Evolutionary conservation across 2,797 vertebrate genomes (phyloP).

Genomic region (Enteromius viviparus): DNA sequence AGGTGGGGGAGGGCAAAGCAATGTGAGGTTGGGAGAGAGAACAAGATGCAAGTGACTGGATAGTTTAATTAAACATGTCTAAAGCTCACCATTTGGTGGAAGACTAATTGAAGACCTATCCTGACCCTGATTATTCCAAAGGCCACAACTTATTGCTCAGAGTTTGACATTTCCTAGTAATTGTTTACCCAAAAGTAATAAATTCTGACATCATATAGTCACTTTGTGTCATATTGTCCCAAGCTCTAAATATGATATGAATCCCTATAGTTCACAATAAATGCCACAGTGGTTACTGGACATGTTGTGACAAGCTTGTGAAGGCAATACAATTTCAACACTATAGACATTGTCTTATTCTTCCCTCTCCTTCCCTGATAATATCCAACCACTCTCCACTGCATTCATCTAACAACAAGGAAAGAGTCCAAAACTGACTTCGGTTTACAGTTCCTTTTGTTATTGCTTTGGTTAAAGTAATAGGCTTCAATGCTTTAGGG

Average conservation of each 20-base stretch:
- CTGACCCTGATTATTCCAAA: conserved; percentile 73
- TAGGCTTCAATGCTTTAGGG: conserved; percentile 51
- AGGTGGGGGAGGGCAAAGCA: conserved; percentile 54
- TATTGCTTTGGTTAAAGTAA: conserved; percentile 53
- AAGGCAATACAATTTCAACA: neutral
- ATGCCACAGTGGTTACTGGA: neutral
- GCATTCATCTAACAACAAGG: neutral
- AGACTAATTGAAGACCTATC: conserved; percentile 79
- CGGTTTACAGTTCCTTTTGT: conserved; percentile 58
- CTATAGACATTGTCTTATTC: neutral
- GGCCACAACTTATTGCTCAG: conserved; percentile 71
- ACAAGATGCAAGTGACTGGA: conserved; percentile 52
- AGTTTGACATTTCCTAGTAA: neutral
- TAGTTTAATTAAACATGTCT: conserved; percentile 81
- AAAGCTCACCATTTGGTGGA: conserved; percentile 79
- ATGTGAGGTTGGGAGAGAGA: conserved; percentile 34
- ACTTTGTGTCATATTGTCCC: neutral
- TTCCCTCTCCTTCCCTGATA: conserved; percentile 26
- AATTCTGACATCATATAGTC: neutral
- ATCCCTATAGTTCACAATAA: neutral
- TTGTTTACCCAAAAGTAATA: neutral
- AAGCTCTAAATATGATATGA: neutral
- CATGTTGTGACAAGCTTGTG: neutral
- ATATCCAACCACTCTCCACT: conserved; percentile 35
- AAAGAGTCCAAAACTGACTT: neutral